Base-by-base conservation (phyloP, 1,140 invertebrate genomes). In the Octopus bimaculoides region DNA sequence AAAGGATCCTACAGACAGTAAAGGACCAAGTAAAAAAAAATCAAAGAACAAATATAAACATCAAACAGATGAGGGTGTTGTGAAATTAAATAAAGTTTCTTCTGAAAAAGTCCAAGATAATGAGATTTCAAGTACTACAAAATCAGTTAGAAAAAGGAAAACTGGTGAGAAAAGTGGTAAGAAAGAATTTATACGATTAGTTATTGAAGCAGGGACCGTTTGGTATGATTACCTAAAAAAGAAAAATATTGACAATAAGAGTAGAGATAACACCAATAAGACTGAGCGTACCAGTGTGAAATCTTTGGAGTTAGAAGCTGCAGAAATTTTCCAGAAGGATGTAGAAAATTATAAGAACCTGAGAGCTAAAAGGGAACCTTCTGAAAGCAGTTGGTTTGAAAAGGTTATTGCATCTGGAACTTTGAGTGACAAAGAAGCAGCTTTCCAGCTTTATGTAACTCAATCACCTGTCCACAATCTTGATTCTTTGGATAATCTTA, bases 391-490 rank as follows among this genome's bases (percentile, higher is more conserved):
- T 14, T 98, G 96, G 96, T 93, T 96, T 80, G 93, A 93, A 83
- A 96, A 94, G 20, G 93, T 97, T 7, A 90, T 96, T 75, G 91
- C 92, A 52, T 94, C 93, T 83, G 96, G 96, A 75, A 96, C 96
- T 8, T 92, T 93, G 3, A 92, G 92, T 2, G 97, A 98, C 90
- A 96, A 95, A 91, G 92, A 97, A 74, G 96, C 96, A 54, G 96
- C 96, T 4, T 93, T 93, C 75, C 94, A 94, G 52, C 90, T 98
- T 9, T 88, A 94, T 20, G 93, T 97, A 79, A 94, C 97, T 92
- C 94, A 97, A 84, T 94, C 94, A 85, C 95, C 96, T 4, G 91
- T 97, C 53, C 94, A 95, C 88, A 95, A 95, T 89, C 87, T 98
- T 7, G 85, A 90, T 26, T 92, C 93, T 77, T 85, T 98, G 8